A percentile compares a stretch with the other conserved stretches of the same genome.
Evolutionary conservation across 2,797 vertebrate genomes (phyloP).

Genomic region (Tiaroga cobitis): DNA sequence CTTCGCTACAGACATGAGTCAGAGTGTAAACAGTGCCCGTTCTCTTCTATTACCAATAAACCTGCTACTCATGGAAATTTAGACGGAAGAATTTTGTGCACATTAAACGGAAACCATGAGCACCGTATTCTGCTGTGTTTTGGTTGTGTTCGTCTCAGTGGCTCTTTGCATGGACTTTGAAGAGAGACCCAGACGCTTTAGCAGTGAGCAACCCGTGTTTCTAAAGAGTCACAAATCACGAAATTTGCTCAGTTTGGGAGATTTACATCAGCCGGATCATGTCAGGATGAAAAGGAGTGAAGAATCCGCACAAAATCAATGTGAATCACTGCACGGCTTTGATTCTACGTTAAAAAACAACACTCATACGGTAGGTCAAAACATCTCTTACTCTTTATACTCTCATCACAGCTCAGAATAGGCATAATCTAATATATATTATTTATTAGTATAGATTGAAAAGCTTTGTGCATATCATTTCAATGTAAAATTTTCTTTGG

Average conservation of each 20-base stretch:
- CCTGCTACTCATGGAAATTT: constrained; percentile 52
- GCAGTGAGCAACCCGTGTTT: constrained; percentile 32
- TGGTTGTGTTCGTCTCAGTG: constrained; percentile 60
- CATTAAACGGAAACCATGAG: constrained; percentile 66
- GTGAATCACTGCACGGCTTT: constrained; percentile 70
- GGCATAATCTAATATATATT: background rate
- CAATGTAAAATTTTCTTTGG: no score
- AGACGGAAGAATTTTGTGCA: background rate
- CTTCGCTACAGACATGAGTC: constrained; percentile 23
- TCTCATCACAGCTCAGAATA: background rate
- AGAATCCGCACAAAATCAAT: constrained; percentile 58
- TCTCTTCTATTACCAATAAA: constrained; percentile 57
- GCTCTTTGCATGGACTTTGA: constrained; percentile 55
- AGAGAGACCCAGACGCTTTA: background rate
- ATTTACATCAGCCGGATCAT: constrained; percentile 30
- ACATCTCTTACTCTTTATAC: background rate
- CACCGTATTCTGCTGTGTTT: constrained; percentile 53
- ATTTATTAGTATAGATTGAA: background rate
- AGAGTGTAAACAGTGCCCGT: background rate
- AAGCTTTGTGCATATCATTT: background rate
- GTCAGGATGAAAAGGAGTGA: constrained; percentile 40
- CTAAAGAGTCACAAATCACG: constrained; percentile 52
- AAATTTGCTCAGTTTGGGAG: constrained; percentile 52
- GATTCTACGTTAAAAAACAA: constrained; percentile 78
- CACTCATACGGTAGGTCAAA: constrained; percentile 85